Evolutionary conservation across 2,797 vertebrate species (phyloP).

Genomic region (Sparidentex hasta): DNA sequence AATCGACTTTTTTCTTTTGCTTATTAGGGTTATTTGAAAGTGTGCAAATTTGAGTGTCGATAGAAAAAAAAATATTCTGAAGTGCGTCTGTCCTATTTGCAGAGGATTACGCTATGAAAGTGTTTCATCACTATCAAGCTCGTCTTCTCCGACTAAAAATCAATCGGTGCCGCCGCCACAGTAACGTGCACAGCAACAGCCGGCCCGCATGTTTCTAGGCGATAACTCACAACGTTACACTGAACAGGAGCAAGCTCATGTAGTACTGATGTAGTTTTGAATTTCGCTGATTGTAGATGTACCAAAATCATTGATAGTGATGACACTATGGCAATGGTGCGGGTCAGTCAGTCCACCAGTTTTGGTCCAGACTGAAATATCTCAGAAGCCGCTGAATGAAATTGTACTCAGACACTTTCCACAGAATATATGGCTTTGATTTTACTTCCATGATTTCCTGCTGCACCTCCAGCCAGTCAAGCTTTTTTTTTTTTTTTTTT

Average conservation of each 20-base stretch:
- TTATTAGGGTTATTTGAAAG: constrained; percentile 47
- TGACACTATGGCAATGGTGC: too few species aligned
- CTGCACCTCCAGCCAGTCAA: neutral
- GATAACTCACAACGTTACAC: neutral
- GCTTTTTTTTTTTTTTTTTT: neutral
- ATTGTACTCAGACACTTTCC: too few species aligned
- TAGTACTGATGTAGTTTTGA: neutral
- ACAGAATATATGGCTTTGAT: neutral
- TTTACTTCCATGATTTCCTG: neutral
- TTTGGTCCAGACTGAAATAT: neutral
- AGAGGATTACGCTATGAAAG: constrained; percentile 17
- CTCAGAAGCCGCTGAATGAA: neutral
- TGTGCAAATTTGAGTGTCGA: constrained; percentile 14
- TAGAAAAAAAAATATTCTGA: constrained; percentile 8
- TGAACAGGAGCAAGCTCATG: neutral
- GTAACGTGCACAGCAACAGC: neutral
- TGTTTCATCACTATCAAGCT: neutral
- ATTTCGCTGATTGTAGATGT: neutral
- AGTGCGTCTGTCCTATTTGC: constrained; percentile 30
- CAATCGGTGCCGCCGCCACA: neutral
- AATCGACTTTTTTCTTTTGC: constrained; percentile 12
- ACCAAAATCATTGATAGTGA: neutral
- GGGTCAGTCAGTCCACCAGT: neutral
- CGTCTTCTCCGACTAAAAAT: constrained; percentile 15
- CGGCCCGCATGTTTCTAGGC: neutral